Evolutionary conservation across 37 sponge, comb jelly and placozoan species (phyloP), one percentile per base, ranked within the genome.

Genomic region (Oscarella lobularis): DNA sequence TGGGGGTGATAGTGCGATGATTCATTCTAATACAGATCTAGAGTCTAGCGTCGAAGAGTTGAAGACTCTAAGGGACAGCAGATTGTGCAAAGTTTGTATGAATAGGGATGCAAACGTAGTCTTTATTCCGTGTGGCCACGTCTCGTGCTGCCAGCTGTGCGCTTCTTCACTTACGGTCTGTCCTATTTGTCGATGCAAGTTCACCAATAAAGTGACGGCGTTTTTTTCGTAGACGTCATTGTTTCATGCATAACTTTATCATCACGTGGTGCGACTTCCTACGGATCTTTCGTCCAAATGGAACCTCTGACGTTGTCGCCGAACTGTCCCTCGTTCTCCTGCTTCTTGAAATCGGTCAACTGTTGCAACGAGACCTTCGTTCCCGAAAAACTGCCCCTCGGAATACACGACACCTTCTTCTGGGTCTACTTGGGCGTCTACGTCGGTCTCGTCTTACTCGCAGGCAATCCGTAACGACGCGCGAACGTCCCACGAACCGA

Each of bases 351-450:
- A n/a, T n/a, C n/a, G n/a, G n/a, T n/a, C n/a, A n/a, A n/a, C n/a
- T n/a, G n/a, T n/a, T n/a, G n/a, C n/a, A n/a, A n/a, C n/a, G n/a
- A n/a, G n/a, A n/a, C n/a, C n/a, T n/a, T n/a, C n/a, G n/a, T n/a
- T n/a, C n/a, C n/a, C n/a, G n/a, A n/a, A n/a, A n/a, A n/a, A n/a
- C n/a, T n/a, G n/a, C 38, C 77, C 0, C 14, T 80, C 41, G 32
- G n/a, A 1, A 69, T 85, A 34, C 67, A 76, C 0, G 33, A 79
- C 1, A 66, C 66, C 0, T 67, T 76, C 65, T 89, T 90, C 66
- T 90, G 90, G 90, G 48, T 74, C 40, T 90, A 81, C 73, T 71
- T 86, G 1, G 35, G 38, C 70, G 1, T 80, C 33, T 90, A 90
- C 76, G 37, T 77, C 2, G 74, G 41, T 0, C 69, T 90, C 1